Evolutionary conservation across 2,797 vertebrate genomes (phyloP).

Genomic region (Gymnodraco acuticeps): DNA sequence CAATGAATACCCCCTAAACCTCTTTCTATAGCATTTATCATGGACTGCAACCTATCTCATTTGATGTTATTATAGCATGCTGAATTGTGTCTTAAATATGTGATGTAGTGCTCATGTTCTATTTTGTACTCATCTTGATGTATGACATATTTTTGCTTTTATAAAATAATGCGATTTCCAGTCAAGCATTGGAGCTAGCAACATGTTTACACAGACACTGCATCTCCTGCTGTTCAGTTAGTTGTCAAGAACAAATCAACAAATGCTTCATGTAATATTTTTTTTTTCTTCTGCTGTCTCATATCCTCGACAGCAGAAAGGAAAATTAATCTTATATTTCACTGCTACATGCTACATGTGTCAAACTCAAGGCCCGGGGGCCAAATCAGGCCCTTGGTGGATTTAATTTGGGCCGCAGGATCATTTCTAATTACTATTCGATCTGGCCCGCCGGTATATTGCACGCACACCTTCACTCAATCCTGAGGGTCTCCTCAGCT

Average conservation of each 20-base stretch:
- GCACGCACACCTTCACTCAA: too few species aligned
- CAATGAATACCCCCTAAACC: background rate
- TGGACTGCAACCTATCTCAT: background rate
- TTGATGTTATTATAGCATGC: background rate
- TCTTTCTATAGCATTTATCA: background rate
- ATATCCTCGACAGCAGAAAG: background rate
- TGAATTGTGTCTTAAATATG: background rate
- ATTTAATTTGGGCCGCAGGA: too few species aligned
- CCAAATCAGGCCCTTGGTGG: too few species aligned
- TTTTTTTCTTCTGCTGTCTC: background rate
- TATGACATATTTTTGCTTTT: background rate
- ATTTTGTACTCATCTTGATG: background rate
- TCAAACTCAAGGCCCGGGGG: too few species aligned
- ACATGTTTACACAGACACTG: background rate
- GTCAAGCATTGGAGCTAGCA: background rate
- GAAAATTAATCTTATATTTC: background rate
- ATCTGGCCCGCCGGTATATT: too few species aligned
- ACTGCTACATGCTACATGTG: background rate
- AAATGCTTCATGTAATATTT: background rate
- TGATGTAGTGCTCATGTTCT: background rate
- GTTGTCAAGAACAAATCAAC: slow-evolving; percentile 23
- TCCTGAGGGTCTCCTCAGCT: too few species aligned
- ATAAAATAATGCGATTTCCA: background rate
- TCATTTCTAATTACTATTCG: too few species aligned
- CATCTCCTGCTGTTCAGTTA: slow-evolving; percentile 14